Conservation (phyloP, 2,888 invertebrate genomes). For the Xestobium rufovillosum region DNA sequence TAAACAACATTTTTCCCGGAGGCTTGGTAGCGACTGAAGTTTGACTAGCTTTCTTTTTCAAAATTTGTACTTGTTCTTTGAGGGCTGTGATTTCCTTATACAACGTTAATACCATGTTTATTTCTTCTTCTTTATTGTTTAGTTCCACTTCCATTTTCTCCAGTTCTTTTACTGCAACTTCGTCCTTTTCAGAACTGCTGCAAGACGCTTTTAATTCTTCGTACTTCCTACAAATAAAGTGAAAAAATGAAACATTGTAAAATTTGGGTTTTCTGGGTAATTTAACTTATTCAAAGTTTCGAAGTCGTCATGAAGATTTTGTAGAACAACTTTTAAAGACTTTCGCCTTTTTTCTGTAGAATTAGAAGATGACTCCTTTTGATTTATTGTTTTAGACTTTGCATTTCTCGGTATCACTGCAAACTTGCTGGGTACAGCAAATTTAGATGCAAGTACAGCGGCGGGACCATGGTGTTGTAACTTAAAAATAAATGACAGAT, state of each 20-base stretch:
- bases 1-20: constrained; percentile 26
- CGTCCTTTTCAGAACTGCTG: constrained; percentile 19
- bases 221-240: constrained; percentile 29
- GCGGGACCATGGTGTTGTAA: too few species aligned
- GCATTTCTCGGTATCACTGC: too few species aligned
- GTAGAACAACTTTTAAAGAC: constrained; percentile 37
- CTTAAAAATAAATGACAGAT: too few species aligned
- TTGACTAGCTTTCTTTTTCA: constrained; percentile 34
- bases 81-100: constrained; percentile 41
- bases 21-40: constrained; percentile 22
- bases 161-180: constrained; percentile 31
- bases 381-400: too few species aligned
- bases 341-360: too few species aligned
- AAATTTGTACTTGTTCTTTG: constrained; percentile 38
- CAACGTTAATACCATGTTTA: constrained; percentile 40
- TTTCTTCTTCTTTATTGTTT: constrained; percentile 41
- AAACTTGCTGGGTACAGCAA: too few species aligned
- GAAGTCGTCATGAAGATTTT: constrained; percentile 41
- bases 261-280: constrained; percentile 6
- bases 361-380: too few species aligned
- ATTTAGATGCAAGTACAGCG: too few species aligned
- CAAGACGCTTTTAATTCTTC: constrained; percentile 29
- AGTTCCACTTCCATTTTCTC: constrained; percentile 36
- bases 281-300: constrained; percentile 34
- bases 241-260: constrained; percentile 6